Conservation (phyloP, 64 coral and sea anemone genomes). For the Pocillopora verrucosa region DNA sequence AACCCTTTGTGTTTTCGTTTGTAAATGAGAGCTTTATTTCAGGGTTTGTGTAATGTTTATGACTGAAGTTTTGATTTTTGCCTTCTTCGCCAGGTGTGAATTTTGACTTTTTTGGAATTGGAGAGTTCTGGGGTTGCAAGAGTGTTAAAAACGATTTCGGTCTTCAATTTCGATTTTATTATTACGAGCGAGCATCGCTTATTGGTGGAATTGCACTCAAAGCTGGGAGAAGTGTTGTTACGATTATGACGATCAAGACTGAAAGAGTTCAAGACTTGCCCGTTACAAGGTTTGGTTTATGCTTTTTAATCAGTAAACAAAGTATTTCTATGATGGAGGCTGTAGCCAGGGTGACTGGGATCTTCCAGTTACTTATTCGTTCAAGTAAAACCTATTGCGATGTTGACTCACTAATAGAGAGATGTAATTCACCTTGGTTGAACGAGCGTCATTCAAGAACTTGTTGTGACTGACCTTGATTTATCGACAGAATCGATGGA, state of each 20-base stretch:
- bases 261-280: not conserved
- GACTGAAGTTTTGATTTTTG: not conserved
- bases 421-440: no score
- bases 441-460: no score
- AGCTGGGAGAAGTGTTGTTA: constrained; percentile 13
- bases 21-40: no score
- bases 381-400: no score
- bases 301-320: not conserved
- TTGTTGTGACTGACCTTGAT: not conserved
- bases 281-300: constrained; percentile 13
- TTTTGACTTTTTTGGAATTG: constrained; percentile 58
- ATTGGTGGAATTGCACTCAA: constrained; percentile 42
- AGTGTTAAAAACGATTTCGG: constrained; percentile 49
- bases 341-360: no score
- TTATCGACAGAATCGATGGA: constrained; percentile 62
- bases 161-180: constrained; percentile 44
- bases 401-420: no score
- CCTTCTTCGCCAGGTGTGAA: constrained; percentile 13
- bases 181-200: constrained; percentile 41
- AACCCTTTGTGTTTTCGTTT: no score
- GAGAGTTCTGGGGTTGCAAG: constrained; percentile 61
- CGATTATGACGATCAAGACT: constrained; percentile 6
- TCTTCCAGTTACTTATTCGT: no score
- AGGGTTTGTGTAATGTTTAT: no score
- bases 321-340: no score